Percentiles rank a stretch among this genome's conserved stretches.
phyloP scores from a whole-genome alignment of 2,888 invertebrate species.

The Dione vanillae region DNA sequence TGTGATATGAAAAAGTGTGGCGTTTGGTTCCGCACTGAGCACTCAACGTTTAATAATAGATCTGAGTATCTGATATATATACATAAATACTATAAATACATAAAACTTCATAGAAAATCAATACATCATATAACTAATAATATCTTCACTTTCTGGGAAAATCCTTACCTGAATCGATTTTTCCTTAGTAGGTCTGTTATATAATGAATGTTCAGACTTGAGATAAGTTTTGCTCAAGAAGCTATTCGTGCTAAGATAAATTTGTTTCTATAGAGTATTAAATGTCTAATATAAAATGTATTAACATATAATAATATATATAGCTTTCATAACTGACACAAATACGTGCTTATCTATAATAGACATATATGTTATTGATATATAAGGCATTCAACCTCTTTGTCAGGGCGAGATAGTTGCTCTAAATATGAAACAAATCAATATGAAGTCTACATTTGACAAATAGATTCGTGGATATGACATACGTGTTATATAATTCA shows the following conservation, averaged over 20 bases:
- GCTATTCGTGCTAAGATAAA: background rate
- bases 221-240: background rate
- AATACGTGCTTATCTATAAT: background rate
- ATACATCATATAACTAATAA: too few species aligned
- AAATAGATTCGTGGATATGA: background rate
- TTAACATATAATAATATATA: too few species aligned
- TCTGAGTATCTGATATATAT: too few species aligned
- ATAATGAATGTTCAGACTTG: slow-evolving; percentile 3
- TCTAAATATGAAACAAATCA: background rate
- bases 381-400: background rate
- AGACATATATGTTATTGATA: background rate
- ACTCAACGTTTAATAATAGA: too few species aligned
- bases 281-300: background rate
- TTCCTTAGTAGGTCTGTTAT: slow-evolving; percentile 11
- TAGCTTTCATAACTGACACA: too few species aligned
- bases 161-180: slow-evolving; percentile 11
- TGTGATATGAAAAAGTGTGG: too few species aligned
- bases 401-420: slow-evolving; percentile 8
- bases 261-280: background rate
- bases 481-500: background rate
- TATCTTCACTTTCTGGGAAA: background rate
- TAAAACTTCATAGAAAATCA: too few species aligned
- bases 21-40: too few species aligned
- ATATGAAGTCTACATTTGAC: background rate
- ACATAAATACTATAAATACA: too few species aligned